Evolutionary conservation across 2,888 invertebrate species (phyloP), one percentile per base, ranked within the genome.

Genomic region (Amitus sp.): DNA sequence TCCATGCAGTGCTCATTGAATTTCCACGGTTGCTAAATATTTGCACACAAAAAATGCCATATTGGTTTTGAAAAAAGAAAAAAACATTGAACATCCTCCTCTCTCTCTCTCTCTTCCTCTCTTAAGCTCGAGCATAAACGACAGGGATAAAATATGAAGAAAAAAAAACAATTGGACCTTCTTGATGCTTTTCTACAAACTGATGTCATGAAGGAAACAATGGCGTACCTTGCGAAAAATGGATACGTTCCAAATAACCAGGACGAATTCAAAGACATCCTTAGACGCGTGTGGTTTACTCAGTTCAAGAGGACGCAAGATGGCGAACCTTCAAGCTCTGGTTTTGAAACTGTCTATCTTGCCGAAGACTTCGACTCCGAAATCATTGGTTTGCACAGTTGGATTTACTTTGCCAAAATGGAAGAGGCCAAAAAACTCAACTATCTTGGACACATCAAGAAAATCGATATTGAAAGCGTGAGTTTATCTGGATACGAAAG

Each of bases 311-410:
- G 95, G 67, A 89, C 91, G n/a, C n/a, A n/a, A 54, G 86, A 87
- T 73, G 90, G 92, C 19, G 87, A 88, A 73, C 86, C 93, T 7
- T 92, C 95, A 50, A 95, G 95, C 71, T 93, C 93, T 34, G 96
- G 94, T 1, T 96, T 96, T 76, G 97, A 97, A 82, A 96, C 96
- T 71, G 88, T 95, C 10, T 95, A 95, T 79, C 86, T 96, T 1
- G 93, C 95, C 0, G 96, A 97, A 85, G 78, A 85, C 13, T 86
- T 87, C 69, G 90, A 91, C 72, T 87, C 87, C 40, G 89, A 89
- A 72, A 85, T 88, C 17, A 84, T 84, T 79, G 96, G 96, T 3
- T 85, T 96, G 66, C 96, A 96, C 81, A 94, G 93, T 80, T 96
- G 95, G 96, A 85, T 96, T 43, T 93, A 93, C 81, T 95, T 93